Base-by-base conservation (phyloP, 2,888 invertebrate genomes). In the Gandaritis pyraliata region DNA sequence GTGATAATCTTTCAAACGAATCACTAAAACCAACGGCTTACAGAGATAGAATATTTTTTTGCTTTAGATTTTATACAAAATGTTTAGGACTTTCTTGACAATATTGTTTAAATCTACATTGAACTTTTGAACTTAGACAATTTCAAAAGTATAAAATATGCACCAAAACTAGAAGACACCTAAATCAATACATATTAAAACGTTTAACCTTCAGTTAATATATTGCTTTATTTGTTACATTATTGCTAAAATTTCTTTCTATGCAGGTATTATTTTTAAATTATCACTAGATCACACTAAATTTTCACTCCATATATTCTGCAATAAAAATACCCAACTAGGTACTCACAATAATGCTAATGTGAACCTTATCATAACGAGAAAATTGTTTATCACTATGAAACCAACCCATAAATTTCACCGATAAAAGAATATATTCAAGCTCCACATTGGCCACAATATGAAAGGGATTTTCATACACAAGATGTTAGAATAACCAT, bases 111-210 rank as follows among this genome's bases (percentile, higher is more conserved):
- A 30, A 33, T 49, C 13, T 15, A 16, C 6, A 16, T 43, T 43
- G 15, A 41, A 41, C 15, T 23, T n/a, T 57, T 48, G 41, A 48
- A 50, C 18, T 23, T 45, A 13, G 33, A 59, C 49, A 39, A 50
- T 53, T 46, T 33, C 1, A 50, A 60, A 65, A 65, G 57, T 29
- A 46, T 62, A 62, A 67, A 69, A 63, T 62, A 65, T 62, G 81
- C 82, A 82, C 80, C 81, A 76, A 66, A 72, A 72, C 71, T 65
- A 47, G 59, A 82, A 80, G 82, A 82, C 82, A 82, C 82, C 81
- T 70, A 66, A 23, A 41, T 16, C 43, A 52, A 48, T 29, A 30
- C 30, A 58, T n/a, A 15, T 13, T 15, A 41, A 45, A 23, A 49
- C 38, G 12, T 47, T 33, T 52, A 58, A 46, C 58, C 62, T 60